phyloP scores from a whole-genome alignment of 2,888 invertebrate species.

The Anthoptus insignis region DNA sequence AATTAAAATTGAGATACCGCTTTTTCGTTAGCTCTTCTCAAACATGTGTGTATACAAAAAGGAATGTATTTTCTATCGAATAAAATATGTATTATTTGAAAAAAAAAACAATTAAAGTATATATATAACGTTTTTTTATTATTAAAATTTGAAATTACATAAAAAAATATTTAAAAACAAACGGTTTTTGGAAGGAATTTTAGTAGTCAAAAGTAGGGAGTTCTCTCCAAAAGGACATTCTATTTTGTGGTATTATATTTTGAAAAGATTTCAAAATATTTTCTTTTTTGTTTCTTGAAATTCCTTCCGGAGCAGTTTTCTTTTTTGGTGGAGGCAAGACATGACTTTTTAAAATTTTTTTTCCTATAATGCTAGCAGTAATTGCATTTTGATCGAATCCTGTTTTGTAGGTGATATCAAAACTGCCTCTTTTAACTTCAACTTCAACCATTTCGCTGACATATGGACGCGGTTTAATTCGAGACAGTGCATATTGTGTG shows the following conservation, averaged over 20 bases:
- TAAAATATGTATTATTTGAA: slow-evolving; percentile 33
- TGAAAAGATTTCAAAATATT: slow-evolving; percentile 33
- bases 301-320: slow-evolving; percentile 9
- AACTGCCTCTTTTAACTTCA: slow-evolving; percentile 41
- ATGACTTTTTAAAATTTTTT: slow-evolving; percentile 37
- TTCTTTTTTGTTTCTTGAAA: slow-evolving; percentile 32
- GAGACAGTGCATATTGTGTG: slow-evolving; percentile 39
- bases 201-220: slow-evolving; percentile 30
- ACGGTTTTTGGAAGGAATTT: slow-evolving; percentile 17
- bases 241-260: slow-evolving; percentile 37
- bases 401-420: slow-evolving; percentile 33
- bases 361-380: slow-evolving; percentile 35
- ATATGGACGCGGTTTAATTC: slow-evolving; percentile 41
- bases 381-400: slow-evolving; percentile 40
- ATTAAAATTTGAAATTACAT: slow-evolving; percentile 6
- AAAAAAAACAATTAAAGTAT: slow-evolving; percentile 27
- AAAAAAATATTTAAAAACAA: slow-evolving; percentile 13
- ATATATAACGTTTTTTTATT: slow-evolving; percentile 23
- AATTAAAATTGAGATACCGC: slow-evolving; percentile 37
- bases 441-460: slow-evolving; percentile 39
- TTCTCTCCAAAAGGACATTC: slow-evolving; percentile 38
- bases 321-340: slow-evolving; percentile 23
- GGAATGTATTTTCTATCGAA: slow-evolving; percentile 32
- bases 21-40: slow-evolving; percentile 29
- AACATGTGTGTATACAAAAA: slow-evolving; percentile 33